Conservation (phyloP, 2,888 invertebrate species). For the Acheta domesticus region DNA sequence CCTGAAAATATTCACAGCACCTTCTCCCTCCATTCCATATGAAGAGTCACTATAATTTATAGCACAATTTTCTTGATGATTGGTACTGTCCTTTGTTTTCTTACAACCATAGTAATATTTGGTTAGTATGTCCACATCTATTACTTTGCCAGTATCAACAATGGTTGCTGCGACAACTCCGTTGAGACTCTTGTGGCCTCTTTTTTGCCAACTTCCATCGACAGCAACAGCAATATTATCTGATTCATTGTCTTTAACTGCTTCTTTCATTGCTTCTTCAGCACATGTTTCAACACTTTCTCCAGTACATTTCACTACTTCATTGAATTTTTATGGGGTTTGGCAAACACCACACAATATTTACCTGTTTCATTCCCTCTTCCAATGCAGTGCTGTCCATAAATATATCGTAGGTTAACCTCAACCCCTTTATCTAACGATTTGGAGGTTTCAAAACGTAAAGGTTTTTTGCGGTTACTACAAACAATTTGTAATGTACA, state of each 20-base stretch:
- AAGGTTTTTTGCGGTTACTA: no score
- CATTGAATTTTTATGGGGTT: no score
- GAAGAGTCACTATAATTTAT: not conserved
- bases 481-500: no score
- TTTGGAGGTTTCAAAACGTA: no score
- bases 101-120: not conserved
- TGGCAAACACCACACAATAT: no score
- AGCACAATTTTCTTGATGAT: not conserved
- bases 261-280: constrained; percentile 12
- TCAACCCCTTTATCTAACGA: no score
- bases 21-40: not conserved
- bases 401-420: no score
- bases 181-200: constrained; percentile 23
- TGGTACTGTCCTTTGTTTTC: not conserved
- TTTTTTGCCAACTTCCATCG: constrained; percentile 30
- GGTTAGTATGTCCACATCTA: constrained; percentile 18
- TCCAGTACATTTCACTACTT: no score
- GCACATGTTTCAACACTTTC: no score
- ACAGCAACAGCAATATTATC: constrained; percentile 11
- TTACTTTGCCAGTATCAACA: constrained; percentile 24
- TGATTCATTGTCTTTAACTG: constrained; percentile 19
- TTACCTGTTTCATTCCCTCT: no score
- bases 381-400: no score
- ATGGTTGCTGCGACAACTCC: constrained; percentile 29
- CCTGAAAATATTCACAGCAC: not conserved